Base-by-base conservation (phyloP, 2,888 invertebrate genomes). In the Shargacucullia verbasci region DNA sequence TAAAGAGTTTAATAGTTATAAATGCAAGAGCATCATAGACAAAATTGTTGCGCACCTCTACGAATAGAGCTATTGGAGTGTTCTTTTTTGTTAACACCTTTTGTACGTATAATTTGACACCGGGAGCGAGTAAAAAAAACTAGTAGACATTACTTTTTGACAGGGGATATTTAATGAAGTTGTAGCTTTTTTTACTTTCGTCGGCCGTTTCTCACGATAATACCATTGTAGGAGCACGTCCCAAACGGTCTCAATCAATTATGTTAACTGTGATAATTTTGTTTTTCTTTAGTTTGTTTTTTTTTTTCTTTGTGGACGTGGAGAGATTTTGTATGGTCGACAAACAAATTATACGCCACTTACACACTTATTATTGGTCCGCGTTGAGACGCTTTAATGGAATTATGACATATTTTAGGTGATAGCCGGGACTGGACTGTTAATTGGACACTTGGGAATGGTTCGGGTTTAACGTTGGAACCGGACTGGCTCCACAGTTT, bases 151-250 rank as follows among this genome's bases (percentile, higher is more conserved):
- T 92, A 90, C 87, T 84, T 89, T 89, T 91, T 92, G 93, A 94
- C 93, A 92, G 91, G 90, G 90, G 92, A 87, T 92, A 93, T 90
- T 92, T 92, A 92, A 94, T 92, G 92, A 92, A 93, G 92, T 90
- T 86, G 90, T 94, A 79, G 64, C 78, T 85, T 89, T 90, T 73
- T 74, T 74, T 85, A 82, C 71, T 78, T 71, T 70, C 78, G 73
- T 73, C 76, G 76, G 72, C 62, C 82, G 80, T 82, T 91, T 92
- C 92, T 87, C 93, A 92, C 92, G 92, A 77, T 82, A 75, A 73
- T 79, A 75, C 83, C 82, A 87, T 90, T 91, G 90, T 90, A 83
- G 85, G 80, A 86, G 90, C 92, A 90, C 90, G 91, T 91, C 89
- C 85, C 85, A 81, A 85, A 87, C 86, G 85, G 85, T 80, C 88